Conservation (phyloP, 1,140 invertebrate species). For the Macrosteles quadrilineatus region DNA sequence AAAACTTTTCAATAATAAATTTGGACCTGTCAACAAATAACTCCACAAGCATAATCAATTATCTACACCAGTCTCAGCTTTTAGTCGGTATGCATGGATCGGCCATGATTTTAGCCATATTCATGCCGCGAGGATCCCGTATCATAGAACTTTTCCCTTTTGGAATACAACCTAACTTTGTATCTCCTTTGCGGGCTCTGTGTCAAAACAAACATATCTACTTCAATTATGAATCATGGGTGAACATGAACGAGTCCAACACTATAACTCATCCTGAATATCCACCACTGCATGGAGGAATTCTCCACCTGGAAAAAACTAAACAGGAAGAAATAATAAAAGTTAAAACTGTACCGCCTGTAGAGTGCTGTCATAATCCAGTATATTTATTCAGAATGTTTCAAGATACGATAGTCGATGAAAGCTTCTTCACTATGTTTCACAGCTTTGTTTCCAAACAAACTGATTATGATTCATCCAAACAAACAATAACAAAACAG, state of each 20-base stretch:
- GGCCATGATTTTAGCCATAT: constrained; percentile 46
- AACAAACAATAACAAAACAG: not conserved
- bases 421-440: constrained; percentile 27
- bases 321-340: constrained; percentile 48
- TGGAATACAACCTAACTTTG: constrained; percentile 51
- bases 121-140: constrained; percentile 41
- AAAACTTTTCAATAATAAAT: constrained; percentile 28
- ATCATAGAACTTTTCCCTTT: constrained; percentile 51
- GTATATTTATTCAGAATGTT: constrained; percentile 57
- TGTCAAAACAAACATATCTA: constrained; percentile 45
- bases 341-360: constrained; percentile 48
- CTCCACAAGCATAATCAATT: constrained; percentile 46
- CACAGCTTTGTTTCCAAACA: not conserved
- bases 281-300: constrained; percentile 47
- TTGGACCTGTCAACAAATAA: constrained; percentile 46
- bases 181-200: constrained; percentile 55
- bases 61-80: constrained; percentile 44
- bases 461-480: not conserved
- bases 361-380: constrained; percentile 56
- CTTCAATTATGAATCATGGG: constrained; percentile 52
- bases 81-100: constrained; percentile 52
- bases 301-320: constrained; percentile 48
- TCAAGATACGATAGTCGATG: constrained; percentile 56
- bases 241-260: constrained; percentile 48
- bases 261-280: constrained; percentile 50